Base-by-base conservation (phyloP, 2,113 vertebrate genomes). In the Chitala chitala region DNA sequence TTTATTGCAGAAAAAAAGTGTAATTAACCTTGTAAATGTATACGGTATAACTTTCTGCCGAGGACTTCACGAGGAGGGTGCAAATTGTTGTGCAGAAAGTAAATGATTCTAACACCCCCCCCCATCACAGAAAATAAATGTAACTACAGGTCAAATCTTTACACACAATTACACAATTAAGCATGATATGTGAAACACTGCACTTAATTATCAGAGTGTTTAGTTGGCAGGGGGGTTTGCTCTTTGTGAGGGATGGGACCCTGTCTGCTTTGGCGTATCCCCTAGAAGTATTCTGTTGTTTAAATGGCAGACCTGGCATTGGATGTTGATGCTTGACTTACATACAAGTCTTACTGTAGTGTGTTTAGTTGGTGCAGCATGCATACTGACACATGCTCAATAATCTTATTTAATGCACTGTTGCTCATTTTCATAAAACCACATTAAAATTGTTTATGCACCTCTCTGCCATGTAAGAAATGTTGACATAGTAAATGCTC, bases 21-120 rank as follows among this genome's bases (percentile, higher is more conserved):
- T 63, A 56, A 78, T 75, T 78, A 73, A 69, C 55, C 51, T 63
- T 40, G 38, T 48, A 50, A 66, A 66, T 44, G 56, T 70, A 31
- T 53, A 29, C 53, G 55, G 15, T 44, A 51, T 8, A 38, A n/a
- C 66, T 48, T 59, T 17, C 42, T 58, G 5, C 44, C 48, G 10
- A 29, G 48, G 22, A 12, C 22, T 22, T n/a, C 17, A 22, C 15
- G 51, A 33, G 64, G 55, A 33, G 12, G 15, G 8, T 15, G 36
- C 13, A 53, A 56, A 53, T 12, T 84, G 86, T 82, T 17, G 26
- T 42, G 15, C 40, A 56, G 7, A 75, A 55, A 58, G 12, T 29
- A 55, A 36, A 56, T 12, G 13, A 44, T 55, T 22, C 36, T 8
- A 55, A 40, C 68, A n/a, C 15, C n/a, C 36, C 38, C 50, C 50